Base-by-base conservation (phyloP, 2,797 vertebrate genomes). In the Girardinus metallicus region DNA sequence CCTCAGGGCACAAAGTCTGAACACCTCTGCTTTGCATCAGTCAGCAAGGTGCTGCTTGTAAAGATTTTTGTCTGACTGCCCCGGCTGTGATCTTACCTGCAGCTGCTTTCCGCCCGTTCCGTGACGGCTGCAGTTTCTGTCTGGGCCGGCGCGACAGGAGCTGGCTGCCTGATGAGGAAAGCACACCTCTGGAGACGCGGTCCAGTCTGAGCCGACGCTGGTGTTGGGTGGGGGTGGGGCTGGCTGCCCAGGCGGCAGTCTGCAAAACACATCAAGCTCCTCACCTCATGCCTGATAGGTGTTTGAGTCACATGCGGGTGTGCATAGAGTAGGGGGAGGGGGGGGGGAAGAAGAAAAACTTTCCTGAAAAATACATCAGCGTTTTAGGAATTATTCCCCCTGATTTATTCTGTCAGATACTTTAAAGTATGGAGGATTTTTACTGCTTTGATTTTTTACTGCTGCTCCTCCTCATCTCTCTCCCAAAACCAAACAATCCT, bases 161-260 rank as follows among this genome's bases (percentile, higher is more conserved):
- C 84, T 70, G 73, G 36, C 74, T 3, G 84, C 57, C 84, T 91
- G 84, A 93, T 93, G 93, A 86, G 60, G 87, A 93, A 91, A 91
- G 84, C 91, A 90, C 83, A 91, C 89, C 86, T 88, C 89, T 87
- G 91, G 85, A 89, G 77, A 29, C 80, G 74, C 73, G 16, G 84
- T 90, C 91, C 84, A 75, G 91, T 86, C 85, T 87, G 86, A 44
- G 70, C 70, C 49, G 79, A 82, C 85, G 78, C 73, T 82, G 76
- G 71, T 75, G 79, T 41, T 72, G 9, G 21, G 77, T 74, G 18
- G 46, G 16, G 18, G 18, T 79, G 83, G 79, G 82, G 86, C 77
- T 44, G 68, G 41, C 68, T 71, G 26, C 41, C 68, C 68, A 80
- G 68, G 68, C 4, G 47, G 76, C 80, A 51, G 81, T 64, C 90